Evolutionary conservation across 2,113 vertebrate species (phyloP).

Genomic region (Hypocryptadius cinnamomeus): DNA sequence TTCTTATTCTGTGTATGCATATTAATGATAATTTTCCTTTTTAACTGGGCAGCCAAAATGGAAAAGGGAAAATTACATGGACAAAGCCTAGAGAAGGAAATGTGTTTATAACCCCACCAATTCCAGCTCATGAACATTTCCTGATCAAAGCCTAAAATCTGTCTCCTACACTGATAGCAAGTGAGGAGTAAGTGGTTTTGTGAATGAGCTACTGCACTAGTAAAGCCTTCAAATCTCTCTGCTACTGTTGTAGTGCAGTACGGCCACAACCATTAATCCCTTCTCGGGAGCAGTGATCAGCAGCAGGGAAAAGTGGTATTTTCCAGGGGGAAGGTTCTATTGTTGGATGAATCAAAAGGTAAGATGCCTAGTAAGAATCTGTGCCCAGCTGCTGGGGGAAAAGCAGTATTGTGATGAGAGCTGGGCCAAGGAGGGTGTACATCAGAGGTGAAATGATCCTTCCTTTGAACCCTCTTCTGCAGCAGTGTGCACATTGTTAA

Average conservation of each 20-base stretch:
- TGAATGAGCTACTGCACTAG: background rate
- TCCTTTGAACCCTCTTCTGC: background rate
- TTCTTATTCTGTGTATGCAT: background rate
- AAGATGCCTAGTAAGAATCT: background rate
- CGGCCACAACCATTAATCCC: background rate
- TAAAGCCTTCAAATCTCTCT: background rate
- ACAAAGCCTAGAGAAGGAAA: background rate
- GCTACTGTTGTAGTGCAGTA: background rate
- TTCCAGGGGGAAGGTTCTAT: background rate
- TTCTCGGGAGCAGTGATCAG: background rate
- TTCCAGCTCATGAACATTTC: background rate
- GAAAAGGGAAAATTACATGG: background rate
- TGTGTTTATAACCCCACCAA: background rate
- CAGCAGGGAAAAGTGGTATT: background rate
- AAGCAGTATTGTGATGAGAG: background rate
- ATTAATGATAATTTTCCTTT: background rate
- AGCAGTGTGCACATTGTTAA: background rate
- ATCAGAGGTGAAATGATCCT: background rate
- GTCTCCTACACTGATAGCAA: background rate
- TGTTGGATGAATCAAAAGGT: background rate
- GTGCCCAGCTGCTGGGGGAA: background rate
- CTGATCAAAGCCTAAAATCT: background rate
- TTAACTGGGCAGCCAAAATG: background rate
- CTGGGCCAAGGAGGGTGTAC: background rate
- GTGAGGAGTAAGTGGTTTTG: background rate